Conservation (phyloP, 2,113 vertebrate genomes). For the Mus pahari region DNA sequence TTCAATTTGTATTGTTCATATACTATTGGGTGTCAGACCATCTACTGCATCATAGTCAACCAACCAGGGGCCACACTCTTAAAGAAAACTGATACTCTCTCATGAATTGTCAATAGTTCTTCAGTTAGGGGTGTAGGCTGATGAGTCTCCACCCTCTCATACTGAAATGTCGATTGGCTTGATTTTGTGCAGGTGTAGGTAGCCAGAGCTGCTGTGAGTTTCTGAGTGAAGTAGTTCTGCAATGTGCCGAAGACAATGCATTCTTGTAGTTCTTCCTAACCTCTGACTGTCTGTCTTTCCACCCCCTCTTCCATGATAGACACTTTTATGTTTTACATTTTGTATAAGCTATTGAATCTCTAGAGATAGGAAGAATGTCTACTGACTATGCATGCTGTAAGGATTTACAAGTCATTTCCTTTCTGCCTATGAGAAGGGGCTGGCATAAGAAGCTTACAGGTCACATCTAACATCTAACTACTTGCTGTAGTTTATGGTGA, state of each 20-base stretch:
- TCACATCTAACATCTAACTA: not conserved
- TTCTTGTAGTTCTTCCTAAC: not conserved
- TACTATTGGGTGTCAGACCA: too few relatives aligned
- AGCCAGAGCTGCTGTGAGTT: not conserved
- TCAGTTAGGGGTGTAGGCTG: not conserved
- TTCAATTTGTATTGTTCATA: not conserved
- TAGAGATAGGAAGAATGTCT: not conserved
- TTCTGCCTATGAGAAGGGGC: not conserved
- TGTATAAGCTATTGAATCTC: not conserved
- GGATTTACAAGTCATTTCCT: constrained; percentile 19
- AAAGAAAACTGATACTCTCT: not conserved
- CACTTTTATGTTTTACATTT: not conserved
- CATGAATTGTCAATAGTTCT: not conserved
- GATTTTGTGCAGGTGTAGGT: not conserved
- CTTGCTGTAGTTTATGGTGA: not conserved
- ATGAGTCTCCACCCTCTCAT: not conserved
- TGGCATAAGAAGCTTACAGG: not conserved
- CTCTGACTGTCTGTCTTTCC: not conserved
- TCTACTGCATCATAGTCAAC: not conserved
- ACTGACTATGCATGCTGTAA: constrained; percentile 1
- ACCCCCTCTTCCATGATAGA: too few relatives aligned
- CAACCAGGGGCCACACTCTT: too few relatives aligned
- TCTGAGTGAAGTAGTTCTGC: not conserved
- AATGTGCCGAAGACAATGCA: not conserved
- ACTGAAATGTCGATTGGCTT: too few relatives aligned